phyloP scores from a whole-genome alignment of 2,113 vertebrate genomes.

The Mirza zaza region DNA sequence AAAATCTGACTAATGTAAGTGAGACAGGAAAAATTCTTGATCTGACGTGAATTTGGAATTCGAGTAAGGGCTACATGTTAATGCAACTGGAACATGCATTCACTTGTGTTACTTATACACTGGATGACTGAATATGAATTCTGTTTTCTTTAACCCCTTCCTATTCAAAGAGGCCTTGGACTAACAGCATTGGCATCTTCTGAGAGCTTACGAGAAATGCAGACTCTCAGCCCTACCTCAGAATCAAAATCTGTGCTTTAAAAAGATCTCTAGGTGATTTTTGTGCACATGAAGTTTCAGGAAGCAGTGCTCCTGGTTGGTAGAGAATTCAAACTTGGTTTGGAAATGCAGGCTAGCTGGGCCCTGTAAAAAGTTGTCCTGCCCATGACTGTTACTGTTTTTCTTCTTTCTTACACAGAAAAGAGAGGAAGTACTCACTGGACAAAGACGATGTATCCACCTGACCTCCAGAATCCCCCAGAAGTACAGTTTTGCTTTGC shows the following conservation, averaged over 20 bases:
- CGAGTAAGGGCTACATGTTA: not conserved
- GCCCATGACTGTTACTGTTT: not conserved
- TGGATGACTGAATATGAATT: not conserved
- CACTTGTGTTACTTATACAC: not conserved
- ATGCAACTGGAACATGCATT: not conserved
- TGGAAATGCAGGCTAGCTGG: not conserved
- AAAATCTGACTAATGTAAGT: not conserved
- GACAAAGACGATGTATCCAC: constrained; percentile 40
- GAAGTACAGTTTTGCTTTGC: constrained; percentile 55
- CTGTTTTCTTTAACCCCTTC: not conserved
- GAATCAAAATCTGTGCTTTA: not conserved
- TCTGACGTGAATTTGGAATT: not conserved
- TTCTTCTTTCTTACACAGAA: constrained; percentile 19
- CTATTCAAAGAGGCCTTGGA: not conserved
- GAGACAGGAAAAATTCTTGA: not conserved
- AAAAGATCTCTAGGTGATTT: not conserved
- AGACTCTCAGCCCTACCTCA: not conserved
- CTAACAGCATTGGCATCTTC: not conserved
- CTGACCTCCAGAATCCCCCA: not conserved
- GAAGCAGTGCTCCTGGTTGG: not conserved
- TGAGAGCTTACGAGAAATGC: not conserved
- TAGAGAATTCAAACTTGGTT: not conserved
- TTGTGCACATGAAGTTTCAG: not conserved
- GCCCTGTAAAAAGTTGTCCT: not conserved
- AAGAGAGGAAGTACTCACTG: not conserved